Base-by-base conservation (phyloP, 2,888 invertebrate species). In the Drosophila pseudotalamancana region DNA sequence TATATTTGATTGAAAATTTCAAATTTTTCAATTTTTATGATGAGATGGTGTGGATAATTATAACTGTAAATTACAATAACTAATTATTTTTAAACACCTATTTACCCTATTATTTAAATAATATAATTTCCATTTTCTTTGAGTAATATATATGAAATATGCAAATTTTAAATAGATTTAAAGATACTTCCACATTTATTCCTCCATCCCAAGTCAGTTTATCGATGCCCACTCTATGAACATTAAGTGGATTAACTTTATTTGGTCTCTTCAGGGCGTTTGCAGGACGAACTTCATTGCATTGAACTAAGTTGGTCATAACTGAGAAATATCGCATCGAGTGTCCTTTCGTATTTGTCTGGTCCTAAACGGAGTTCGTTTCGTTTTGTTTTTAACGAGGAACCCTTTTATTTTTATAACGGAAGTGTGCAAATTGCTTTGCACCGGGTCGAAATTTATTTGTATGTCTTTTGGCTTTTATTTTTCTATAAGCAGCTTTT, bases 361-460 rank as follows among this genome's bases (percentile, higher is more conserved):
- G 16, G 31, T 42, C 31, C 37, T 31, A 51, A 64, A 48, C 43
- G 29, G 45, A 55, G 72, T 65, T 79, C 45, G 59, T 50, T 66
- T 65, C 57, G 70, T 62, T 83, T 87, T 81, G 83, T 78, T 85
- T 87, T 82, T 87, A 81, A 81, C 81, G 80, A 81, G 88, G 43
- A 85, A 73, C 86, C 86, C 86, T 82, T 81, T 82, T 82, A 68
- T 73, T 87, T 87, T 73, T 87, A 73, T 63, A 82, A 71, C 88
- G 81, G 81, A 81, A 81, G 85, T 81, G 81, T 79, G 81, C 81
- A 81, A 81, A 81, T 81, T 81, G 81, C 88, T 81, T 87, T 87
- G 88, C 80, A 80, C 87, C 80, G 80, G 87, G 70, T 72, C 78
- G 74, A 64, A 84, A 82, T 86, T 79, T 79, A 82, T 78, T 79